These are phyloP conservation scores for Noctua janthina DNA, from an alignment of 2,888 invertebrate genomes.

Conservation along the genomic window DNA sequence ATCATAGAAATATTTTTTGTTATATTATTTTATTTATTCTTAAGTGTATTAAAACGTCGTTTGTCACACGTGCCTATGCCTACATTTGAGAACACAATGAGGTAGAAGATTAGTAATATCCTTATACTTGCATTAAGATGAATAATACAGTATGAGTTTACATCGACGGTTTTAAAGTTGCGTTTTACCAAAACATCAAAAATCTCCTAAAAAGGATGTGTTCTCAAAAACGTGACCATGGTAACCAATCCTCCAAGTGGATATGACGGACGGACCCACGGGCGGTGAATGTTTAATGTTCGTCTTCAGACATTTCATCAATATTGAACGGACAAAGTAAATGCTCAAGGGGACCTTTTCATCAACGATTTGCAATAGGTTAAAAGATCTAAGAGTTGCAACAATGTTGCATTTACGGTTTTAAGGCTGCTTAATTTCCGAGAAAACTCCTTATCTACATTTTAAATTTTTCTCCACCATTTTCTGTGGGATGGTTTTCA, in stretches of 20 bases:
- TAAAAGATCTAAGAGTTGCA: not conserved
- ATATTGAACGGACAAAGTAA: slow-evolving; percentile 43
- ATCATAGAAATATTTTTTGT: too few relatives aligned
- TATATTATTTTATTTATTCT: not conserved
- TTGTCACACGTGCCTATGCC: not conserved
- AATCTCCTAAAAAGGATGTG: not conserved
- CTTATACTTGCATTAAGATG: not conserved
- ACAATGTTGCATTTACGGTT: not conserved
- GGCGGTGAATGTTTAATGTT: slow-evolving; percentile 55
- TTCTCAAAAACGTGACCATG: not conserved
- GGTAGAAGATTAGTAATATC: not conserved
- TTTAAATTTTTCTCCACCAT: not conserved
- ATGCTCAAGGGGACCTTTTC: slow-evolving; percentile 17
- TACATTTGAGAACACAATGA: not conserved
- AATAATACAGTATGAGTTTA: not conserved
- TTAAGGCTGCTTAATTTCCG: not conserved
- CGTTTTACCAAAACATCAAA: not conserved
- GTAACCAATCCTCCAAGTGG: not conserved
- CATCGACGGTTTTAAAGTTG: not conserved
- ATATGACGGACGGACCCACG: slow-evolving; percentile 29
- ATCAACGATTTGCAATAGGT: slow-evolving; percentile 23
- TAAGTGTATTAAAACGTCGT: not conserved
- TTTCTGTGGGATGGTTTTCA: not conserved
- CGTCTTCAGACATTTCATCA: slow-evolving; percentile 40
- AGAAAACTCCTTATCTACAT: not conserved